Conservation (phyloP, 1,140 invertebrate genomes). For the Plectrocnemia conspersa region DNA sequence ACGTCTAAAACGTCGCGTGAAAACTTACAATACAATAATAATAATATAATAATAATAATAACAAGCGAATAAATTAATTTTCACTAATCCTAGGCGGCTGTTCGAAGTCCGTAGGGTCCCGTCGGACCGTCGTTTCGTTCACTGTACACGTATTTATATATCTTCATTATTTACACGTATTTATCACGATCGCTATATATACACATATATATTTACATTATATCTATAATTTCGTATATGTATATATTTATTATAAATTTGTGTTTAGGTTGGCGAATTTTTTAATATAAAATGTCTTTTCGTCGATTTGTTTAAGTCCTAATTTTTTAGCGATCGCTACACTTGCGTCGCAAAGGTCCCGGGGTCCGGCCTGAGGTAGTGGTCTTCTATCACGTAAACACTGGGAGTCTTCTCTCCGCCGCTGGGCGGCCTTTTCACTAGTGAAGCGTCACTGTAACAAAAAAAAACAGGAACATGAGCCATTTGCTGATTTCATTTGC, state of each 20-base stretch:
- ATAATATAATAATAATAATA: too few species aligned
- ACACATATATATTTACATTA: background rate
- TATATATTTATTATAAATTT: slow-evolving; percentile 7
- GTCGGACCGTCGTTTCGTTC: too few species aligned
- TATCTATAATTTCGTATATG: slow-evolving; percentile 1
- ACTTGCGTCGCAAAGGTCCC: slow-evolving; percentile 51
- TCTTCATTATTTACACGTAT: too few species aligned
- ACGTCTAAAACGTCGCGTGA: slow-evolving; percentile 27
- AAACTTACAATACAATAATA: slow-evolving; percentile 28
- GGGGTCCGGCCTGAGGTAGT: slow-evolving; percentile 47
- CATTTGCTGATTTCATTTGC: too few species aligned
- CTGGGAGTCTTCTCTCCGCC: slow-evolving; percentile 37
- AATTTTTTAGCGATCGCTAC: slow-evolving; percentile 45
- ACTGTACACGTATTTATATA: too few species aligned
- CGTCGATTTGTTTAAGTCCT: slow-evolving; percentile 30
- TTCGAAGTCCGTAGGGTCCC: slow-evolving; percentile 11
- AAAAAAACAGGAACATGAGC: slow-evolving; percentile 13
- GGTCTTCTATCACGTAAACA: slow-evolving; percentile 51
- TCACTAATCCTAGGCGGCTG: slow-evolving; percentile 31
- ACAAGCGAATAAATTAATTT: slow-evolving; percentile 36
- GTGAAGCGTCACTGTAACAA: slow-evolving; percentile 51
- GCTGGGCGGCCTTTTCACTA: slow-evolving; percentile 51
- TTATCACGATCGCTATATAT: background rate
- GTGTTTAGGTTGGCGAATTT: slow-evolving; percentile 20
- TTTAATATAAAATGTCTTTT: slow-evolving; percentile 12